Evolutionary conservation across 2,797 vertebrate genomes (phyloP), one percentile per base, ranked within the genome.

Genomic region (Molossus molossus): DNA sequence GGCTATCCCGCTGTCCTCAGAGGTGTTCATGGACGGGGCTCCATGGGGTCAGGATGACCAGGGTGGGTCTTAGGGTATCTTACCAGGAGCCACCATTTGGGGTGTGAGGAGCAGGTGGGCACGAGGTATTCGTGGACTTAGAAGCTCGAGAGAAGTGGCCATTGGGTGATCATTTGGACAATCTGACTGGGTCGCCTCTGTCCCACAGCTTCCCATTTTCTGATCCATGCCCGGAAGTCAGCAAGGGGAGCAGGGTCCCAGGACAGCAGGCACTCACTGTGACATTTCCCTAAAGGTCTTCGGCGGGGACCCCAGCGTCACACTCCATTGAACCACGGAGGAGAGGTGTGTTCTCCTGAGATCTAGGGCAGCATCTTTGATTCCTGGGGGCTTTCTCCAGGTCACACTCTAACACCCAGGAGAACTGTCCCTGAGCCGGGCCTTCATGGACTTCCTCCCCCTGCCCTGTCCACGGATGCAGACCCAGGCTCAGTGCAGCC

Each of bases 21-120:
- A 14, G n/a, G 60, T 65, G 18, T 50, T 83, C 62, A 64, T 50
- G 10, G 55, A 29, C 1, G 33, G 23, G 37, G 33, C 5, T 9
- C 1, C 0, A 48, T 29, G 37, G 6, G 27, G 8, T 60, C 58
- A 48, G 14, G 37, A 12, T 82, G n/a, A 64, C 15, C 0, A 0
- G 6, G 25, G 17, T 62, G 37, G 12, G 27, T 82, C 40, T 27
- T 12, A n/a, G 40, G 27, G 6, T 83, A n/a, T 65, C 40, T 5
- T 65, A 23, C 27, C 27, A 65, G 27, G 6, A n/a, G 11, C 80
- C 29, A 65, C 60, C 37, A 83, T 50, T 5, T 64, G 45, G 40
- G 45, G 45, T 57, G 60, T 83, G 40, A 40, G n/a, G 76, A 57
- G 20, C 3, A n/a, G 45, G 79, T 60, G 79, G 57, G 58, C 14